Percentiles rank a stretch among this genome's conserved stretches.
phyloP scores from a whole-genome alignment of 2,888 invertebrate genomes.

The Oasisia sp. region DNA sequence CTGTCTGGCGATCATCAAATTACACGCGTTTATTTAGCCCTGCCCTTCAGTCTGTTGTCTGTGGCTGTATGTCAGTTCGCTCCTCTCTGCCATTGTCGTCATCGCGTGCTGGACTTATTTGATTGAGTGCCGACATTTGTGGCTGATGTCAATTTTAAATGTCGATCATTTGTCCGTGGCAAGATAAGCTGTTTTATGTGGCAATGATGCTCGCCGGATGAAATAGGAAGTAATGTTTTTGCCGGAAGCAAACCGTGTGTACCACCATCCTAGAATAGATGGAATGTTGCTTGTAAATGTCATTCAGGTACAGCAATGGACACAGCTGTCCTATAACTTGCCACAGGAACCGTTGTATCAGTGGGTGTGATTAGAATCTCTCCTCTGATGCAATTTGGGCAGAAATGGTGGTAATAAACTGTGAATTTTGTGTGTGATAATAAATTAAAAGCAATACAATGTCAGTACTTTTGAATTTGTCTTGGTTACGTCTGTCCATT shows the following conservation, averaged over 20 bases:
- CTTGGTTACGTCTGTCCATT: too few relatives aligned
- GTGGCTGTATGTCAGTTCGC: background rate
- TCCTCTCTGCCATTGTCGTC: background rate
- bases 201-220: background rate
- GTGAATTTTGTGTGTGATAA: too few relatives aligned
- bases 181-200: background rate
- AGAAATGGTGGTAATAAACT: background rate
- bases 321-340: background rate
- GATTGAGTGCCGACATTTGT: background rate
- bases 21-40: background rate
- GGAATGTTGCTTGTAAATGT: background rate
- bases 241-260: background rate
- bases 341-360: background rate
- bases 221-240: background rate
- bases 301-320: background rate
- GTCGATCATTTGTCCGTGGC: background rate
- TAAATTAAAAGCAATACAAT: too few relatives aligned
- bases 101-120: background rate
- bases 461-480: too few relatives aligned
- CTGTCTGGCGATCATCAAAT: slow-evolving; percentile 8
- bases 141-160: background rate
- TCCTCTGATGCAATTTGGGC: background rate
- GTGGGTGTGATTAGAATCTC: background rate
- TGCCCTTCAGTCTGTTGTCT: background rate
- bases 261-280: background rate